Evolutionary conservation across 2,888 invertebrate species (phyloP).

Genomic region (Incurvaria masculella): DNA sequence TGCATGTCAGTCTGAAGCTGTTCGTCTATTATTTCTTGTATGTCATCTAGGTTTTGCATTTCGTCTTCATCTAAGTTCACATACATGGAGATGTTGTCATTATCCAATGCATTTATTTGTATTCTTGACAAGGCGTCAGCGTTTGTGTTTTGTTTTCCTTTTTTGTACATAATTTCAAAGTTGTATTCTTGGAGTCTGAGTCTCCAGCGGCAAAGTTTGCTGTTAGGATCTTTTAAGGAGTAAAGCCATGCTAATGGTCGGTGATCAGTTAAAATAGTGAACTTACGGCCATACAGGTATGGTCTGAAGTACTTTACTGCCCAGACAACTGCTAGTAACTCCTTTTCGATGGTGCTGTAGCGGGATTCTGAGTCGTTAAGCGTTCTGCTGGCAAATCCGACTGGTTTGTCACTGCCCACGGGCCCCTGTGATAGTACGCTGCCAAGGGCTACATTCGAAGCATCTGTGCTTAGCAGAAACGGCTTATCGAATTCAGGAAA

Average conservation of each 20-base stretch:
- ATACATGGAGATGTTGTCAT: constrained; percentile 5
- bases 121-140: constrained; percentile 18
- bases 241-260: constrained; percentile 18
- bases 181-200: constrained; percentile 23
- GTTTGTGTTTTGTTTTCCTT: constrained; percentile 21
- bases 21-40: no score
- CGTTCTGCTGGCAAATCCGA: constrained; percentile 20
- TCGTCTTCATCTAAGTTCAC: constrained; percentile 9
- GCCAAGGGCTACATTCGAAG: constrained; percentile 21
- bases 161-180: constrained; percentile 21
- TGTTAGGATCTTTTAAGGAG: constrained; percentile 20
- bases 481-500: constrained; percentile 18
- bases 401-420: constrained; percentile 14
- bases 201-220: constrained; percentile 22
- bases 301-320: constrained; percentile 21
- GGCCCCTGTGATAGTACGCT: constrained; percentile 18
- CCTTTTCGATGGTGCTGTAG: constrained; percentile 22
- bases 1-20: no score
- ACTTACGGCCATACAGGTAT: constrained; percentile 23
- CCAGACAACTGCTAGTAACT: constrained; percentile 21
- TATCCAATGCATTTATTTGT: constrained; percentile 8
- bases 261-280: constrained; percentile 21
- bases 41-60: neutral
- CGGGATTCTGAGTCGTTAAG: constrained; percentile 18
- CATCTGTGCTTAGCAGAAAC: constrained; percentile 21